Conservation (phyloP, 2,113 vertebrate genomes). For the Cisticola juncidis region DNA sequence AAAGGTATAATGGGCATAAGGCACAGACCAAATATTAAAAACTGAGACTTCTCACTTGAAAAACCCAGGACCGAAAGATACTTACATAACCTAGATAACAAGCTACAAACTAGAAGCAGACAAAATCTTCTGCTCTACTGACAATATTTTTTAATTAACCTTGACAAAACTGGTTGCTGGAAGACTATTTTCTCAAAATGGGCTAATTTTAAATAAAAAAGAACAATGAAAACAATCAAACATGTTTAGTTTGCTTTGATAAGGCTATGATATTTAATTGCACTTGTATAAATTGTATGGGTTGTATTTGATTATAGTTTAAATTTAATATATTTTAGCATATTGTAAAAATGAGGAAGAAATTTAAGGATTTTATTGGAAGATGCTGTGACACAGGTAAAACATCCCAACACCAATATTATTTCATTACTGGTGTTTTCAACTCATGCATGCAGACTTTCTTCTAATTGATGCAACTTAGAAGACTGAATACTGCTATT, state of each 20-base stretch:
- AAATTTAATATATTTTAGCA: not conserved
- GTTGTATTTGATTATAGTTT: not conserved
- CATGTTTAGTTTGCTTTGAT: not conserved
- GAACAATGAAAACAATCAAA: not conserved
- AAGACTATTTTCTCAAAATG: not conserved
- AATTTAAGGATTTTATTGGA: not conserved
- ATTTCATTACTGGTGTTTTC: not conserved
- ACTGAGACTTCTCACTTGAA: not conserved
- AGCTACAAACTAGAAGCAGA: not conserved
- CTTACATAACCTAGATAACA: not conserved
- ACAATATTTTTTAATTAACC: not conserved
- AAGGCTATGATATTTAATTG: not conserved
- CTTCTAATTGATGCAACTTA: not conserved
- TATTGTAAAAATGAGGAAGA: not conserved
- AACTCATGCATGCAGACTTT: not conserved
- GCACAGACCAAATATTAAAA: not conserved
- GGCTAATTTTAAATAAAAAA: not conserved
- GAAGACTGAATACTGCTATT: not conserved
- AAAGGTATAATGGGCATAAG: not conserved
- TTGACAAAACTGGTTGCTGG: not conserved
- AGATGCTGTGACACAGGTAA: not conserved
- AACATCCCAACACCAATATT: not conserved
- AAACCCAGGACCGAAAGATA: not conserved
- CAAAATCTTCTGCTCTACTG: not conserved
- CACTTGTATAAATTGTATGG: not conserved